phyloP scores from a whole-genome alignment of 2,888 invertebrate genomes.

The Dasysyrphus albostriatus region DNA sequence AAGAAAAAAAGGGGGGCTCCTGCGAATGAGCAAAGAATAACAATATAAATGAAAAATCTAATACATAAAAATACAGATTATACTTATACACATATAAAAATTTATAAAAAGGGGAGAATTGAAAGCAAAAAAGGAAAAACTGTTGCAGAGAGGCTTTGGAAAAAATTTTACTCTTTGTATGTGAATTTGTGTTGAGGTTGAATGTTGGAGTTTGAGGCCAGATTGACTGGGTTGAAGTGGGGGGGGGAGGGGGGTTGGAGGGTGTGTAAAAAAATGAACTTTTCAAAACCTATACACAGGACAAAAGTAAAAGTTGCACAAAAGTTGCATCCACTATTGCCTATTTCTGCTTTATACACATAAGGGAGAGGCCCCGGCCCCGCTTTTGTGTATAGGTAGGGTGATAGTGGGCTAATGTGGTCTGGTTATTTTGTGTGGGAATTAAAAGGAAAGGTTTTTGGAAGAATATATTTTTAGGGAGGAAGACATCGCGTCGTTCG shows the following conservation, averaged over 20 bases:
- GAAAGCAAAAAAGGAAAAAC: conserved; percentile 44
- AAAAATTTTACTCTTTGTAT: conserved; percentile 38
- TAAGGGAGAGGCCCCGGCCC: not conserved
- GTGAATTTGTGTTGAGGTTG: conserved; percentile 6
- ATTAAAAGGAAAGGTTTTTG: conserved; percentile 30
- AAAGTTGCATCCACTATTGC: conserved; percentile 62
- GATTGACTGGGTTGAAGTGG: not conserved
- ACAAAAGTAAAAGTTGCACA: conserved; percentile 67
- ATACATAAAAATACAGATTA: conserved; percentile 67
- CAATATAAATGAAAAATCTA: conserved; percentile 56
- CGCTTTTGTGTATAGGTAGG: conserved; percentile 8
- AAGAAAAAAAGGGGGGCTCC: conserved; percentile 7
- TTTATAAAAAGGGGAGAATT: conserved; percentile 28
- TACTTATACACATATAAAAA: conserved; percentile 51
- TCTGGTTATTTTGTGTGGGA: conserved; percentile 8
- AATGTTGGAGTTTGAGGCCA: not conserved
- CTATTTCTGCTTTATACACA: conserved; percentile 45
- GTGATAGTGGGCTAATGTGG: not conserved
- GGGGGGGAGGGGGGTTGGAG: not conserved
- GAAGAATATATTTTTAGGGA: conserved; percentile 42
- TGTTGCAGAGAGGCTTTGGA: conserved; percentile 48
- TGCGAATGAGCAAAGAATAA: conserved; percentile 44
- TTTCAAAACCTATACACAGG: conserved; percentile 64
- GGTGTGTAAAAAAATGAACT: conserved; percentile 19
- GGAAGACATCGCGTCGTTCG: conserved; percentile 63